Conservation (phyloP, 2,113 vertebrate genomes). For the Centropus unirufus region DNA sequence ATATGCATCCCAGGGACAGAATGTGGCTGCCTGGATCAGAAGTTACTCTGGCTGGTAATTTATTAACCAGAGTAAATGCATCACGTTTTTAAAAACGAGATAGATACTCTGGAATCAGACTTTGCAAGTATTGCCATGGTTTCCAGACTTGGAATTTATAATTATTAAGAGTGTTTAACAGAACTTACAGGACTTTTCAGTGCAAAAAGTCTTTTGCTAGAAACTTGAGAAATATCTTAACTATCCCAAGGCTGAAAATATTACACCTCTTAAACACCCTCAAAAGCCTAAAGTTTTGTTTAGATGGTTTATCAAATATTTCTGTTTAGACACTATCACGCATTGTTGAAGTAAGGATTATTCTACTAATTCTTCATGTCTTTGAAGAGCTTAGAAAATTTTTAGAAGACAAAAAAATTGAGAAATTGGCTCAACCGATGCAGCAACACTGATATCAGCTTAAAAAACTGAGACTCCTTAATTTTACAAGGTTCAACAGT, state of each 20-base stretch:
- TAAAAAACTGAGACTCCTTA: neutral
- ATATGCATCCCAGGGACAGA: neutral
- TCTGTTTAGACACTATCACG: neutral
- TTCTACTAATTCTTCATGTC: neutral
- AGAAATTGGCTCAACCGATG: neutral
- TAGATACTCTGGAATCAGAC: neutral
- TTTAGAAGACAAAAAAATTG: neutral
- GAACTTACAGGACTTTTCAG: neutral
- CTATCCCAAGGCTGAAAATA: neutral
- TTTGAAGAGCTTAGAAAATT: neutral
- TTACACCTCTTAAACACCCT: neutral
- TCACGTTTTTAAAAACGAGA: neutral
- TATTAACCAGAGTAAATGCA: neutral
- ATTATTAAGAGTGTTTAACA: neutral
- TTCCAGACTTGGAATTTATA: neutral
- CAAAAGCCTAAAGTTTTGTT: neutral
- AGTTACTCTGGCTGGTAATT: neutral
- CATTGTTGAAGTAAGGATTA: neutral
- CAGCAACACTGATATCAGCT: neutral
- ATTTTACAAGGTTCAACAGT: neutral
- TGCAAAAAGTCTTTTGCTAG: neutral
- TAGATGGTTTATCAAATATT: neutral
- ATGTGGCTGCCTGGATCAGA: neutral
- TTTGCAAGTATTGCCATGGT: neutral
- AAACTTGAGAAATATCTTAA: neutral